Base-by-base conservation (phyloP, 2,888 invertebrate species). In the Cerceris rybyensis region DNA sequence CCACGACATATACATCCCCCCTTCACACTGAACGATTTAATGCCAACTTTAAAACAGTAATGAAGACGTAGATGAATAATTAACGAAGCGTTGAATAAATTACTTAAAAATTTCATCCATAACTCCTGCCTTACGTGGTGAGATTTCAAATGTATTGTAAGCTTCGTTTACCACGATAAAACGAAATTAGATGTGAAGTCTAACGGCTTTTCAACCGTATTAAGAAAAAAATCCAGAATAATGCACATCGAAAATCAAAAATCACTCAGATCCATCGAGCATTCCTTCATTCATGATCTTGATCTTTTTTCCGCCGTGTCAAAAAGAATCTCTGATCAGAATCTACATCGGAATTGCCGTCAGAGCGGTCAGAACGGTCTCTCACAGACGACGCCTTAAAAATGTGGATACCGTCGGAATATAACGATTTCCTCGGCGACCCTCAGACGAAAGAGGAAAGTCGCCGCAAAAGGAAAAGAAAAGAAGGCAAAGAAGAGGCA, bases 331-430 rank as follows among this genome's bases (percentile, higher is more conserved):
- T 79, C 74, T 65, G 57, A 63, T 4, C 28, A 28, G 67, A 83
- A 86, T 88, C 83, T 79, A 73, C 86, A 88, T 88, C 76, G 83
- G 83, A 85, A 88, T 88, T 81, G 86, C 82, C 59, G n/a, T n/a
- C n/a, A n/a, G n/a, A n/a, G n/a, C n/a, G 67, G 66, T 61, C 73
- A 55, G 49, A 80, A 71, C 76, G 72, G 66, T 75, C 75, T 80
- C 82, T 81, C 80, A 83, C 83, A 70, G 76, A 82, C 28, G 28
- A 28, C 75, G 69, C 73, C 58, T 61, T 65, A 63, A 70, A 82
- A 79, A 68, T 64, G 76, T 43, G 70, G 55, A 70, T 63, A 63
- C 52, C 69, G 28, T 65, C 61, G 76, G 70, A 68, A 82, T 70
- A 78, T 83, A 86, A 86, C 80, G 83, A 85, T 85, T 82, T 82